Evolutionary conservation across 2,113 vertebrate species (phyloP).

Genomic region (Cinclus cinclus): DNA sequence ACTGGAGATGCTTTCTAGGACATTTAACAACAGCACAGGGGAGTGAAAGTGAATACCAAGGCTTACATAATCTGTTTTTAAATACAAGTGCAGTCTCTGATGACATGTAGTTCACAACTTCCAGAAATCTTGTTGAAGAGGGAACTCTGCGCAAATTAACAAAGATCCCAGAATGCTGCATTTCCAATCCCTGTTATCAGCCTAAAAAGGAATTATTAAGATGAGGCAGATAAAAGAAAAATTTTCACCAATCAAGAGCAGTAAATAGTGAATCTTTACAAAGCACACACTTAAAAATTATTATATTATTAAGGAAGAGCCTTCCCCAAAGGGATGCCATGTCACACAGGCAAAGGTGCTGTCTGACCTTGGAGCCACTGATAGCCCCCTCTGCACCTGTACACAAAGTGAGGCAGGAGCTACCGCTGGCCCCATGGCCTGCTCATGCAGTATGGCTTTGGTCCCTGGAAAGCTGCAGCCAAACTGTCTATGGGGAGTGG

Average conservation of each 20-base stretch:
- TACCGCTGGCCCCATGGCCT: no score
- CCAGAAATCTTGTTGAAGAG: not conserved
- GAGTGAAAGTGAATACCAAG: not conserved
- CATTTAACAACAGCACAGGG: not conserved
- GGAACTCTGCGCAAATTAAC: not conserved
- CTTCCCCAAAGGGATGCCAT: not conserved
- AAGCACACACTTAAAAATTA: not conserved
- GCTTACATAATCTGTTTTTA: not conserved
- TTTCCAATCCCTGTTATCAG: not conserved
- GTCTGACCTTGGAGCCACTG: not conserved
- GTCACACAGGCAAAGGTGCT: fast-evolving
- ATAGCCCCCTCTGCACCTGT: not conserved
- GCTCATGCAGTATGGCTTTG: not conserved
- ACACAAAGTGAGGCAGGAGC: not conserved
- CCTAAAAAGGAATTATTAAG: not conserved
- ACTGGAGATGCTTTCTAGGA: not conserved
- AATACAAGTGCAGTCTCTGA: not conserved
- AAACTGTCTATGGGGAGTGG: not conserved
- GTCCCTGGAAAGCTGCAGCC: not conserved
- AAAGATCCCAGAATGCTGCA: not conserved
- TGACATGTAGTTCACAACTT: not conserved
- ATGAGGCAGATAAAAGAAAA: not conserved
- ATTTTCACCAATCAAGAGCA: not conserved
- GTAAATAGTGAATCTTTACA: not conserved
- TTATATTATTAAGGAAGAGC: not conserved